phyloP scores from a whole-genome alignment of 2,888 invertebrate genomes.

The Zonitis immaculata region DNA sequence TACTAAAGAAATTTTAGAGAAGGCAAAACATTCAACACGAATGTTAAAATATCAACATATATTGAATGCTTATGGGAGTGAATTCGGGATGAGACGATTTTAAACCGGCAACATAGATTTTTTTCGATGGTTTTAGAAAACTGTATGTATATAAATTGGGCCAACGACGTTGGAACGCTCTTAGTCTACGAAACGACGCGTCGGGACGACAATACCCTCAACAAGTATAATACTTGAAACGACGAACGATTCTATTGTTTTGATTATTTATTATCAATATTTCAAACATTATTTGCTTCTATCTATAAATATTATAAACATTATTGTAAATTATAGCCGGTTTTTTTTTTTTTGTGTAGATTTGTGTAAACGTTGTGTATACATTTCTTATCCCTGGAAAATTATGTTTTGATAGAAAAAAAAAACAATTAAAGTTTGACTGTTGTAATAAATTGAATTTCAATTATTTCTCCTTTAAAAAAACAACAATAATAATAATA shows the following conservation, averaged over 20 bases:
- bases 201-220: constrained; percentile 26
- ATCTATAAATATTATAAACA: constrained; percentile 8
- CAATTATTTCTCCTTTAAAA: background rate
- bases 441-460: constrained; percentile 1
- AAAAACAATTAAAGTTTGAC: background rate
- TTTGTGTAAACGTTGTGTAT: background rate
- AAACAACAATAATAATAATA: background rate
- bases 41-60: constrained; percentile 38
- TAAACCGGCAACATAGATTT: constrained; percentile 21
- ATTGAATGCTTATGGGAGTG: constrained; percentile 30
- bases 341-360: constrained; percentile 5
- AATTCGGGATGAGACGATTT: constrained; percentile 33
- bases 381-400: background rate
- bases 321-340: constrained; percentile 9
- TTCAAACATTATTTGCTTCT: constrained; percentile 17
- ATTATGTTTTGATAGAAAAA: constrained; percentile 4
- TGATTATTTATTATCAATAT: background rate
- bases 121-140: background rate
- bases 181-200: constrained; percentile 27
- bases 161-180: constrained; percentile 23
- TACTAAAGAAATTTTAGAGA: constrained; percentile 44
- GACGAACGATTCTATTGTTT: constrained; percentile 22
- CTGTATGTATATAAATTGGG: constrained; percentile 11
- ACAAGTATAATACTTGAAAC: constrained; percentile 26
- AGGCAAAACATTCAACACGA: constrained; percentile 39